These are phyloP conservation scores for Zapus hudsonius DNA, from an alignment of 2,113 vertebrate species.

Conservation along the genomic window DNA sequence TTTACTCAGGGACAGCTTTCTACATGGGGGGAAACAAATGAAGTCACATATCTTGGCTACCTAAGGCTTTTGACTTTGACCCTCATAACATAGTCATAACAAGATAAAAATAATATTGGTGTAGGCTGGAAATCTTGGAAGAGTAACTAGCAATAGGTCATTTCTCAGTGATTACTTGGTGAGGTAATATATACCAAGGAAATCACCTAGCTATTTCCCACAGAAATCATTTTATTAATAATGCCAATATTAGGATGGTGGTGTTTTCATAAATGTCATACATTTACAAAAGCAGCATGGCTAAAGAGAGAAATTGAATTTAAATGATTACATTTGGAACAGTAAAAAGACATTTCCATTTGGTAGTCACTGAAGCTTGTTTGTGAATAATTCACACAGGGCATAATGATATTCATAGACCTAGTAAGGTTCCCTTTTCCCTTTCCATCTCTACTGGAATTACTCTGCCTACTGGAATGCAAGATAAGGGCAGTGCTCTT, in stretches of 20 bases:
- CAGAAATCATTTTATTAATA: constrained; percentile 41
- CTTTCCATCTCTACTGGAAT: constrained; percentile 29
- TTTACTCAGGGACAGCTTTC: constrained; percentile 38
- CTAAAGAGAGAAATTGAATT: constrained; percentile 6
- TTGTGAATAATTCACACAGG: constrained; percentile 21
- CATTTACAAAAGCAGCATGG: neutral
- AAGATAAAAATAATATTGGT: neutral
- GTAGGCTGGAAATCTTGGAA: constrained; percentile 7
- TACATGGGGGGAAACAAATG: constrained; percentile 1
- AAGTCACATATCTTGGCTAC: constrained; percentile 22
- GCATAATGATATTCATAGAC: constrained; percentile 52
- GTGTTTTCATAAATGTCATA: neutral
- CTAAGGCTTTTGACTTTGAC: neutral
- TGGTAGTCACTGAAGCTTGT: neutral
- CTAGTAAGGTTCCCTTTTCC: neutral
- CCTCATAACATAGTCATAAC: constrained; percentile 18
- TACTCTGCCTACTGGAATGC: neutral
- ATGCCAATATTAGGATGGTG: constrained; percentile 25
- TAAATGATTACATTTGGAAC: constrained; percentile 25
- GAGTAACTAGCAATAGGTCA: constrained; percentile 7
- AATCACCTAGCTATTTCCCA: neutral
- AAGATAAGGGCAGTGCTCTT: neutral
- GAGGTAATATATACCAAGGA: neutral
- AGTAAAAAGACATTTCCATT: neutral
- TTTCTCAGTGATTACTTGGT: neutral